These are phyloP conservation scores for Dolichoris vasculosae DNA, from an alignment of 1,140 invertebrate species.

Conservation along the genomic window DNA sequence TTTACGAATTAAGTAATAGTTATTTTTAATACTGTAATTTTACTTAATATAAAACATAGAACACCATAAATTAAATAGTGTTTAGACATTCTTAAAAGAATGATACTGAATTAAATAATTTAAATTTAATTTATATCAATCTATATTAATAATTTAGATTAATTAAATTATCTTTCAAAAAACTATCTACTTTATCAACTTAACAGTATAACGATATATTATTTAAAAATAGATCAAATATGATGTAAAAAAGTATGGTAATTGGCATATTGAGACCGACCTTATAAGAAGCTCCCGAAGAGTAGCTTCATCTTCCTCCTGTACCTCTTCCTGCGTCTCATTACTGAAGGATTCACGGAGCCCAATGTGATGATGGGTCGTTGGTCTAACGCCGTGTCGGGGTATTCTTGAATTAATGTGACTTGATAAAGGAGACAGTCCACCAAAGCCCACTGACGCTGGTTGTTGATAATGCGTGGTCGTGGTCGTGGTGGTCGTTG, in stretches of 20 bases:
- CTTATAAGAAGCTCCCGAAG: slow-evolving; percentile 90
- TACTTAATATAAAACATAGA: too few species aligned
- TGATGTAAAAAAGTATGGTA: background rate
- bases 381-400: slow-evolving; percentile 61
- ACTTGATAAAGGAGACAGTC: slow-evolving; percentile 37
- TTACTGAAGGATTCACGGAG: slow-evolving; percentile 72
- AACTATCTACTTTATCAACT: too few species aligned
- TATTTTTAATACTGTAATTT: too few species aligned
- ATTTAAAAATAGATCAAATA: too few species aligned
- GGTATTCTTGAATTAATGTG: slow-evolving; percentile 52
- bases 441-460: background rate
- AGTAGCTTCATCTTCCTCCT: slow-evolving; percentile 88
- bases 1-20: too few species aligned
- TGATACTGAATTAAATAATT: too few species aligned
- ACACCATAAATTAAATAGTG: too few species aligned
- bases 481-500: slow-evolving; percentile 66
- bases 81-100: too few species aligned
- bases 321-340: slow-evolving; percentile 77
- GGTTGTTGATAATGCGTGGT: slow-evolving; percentile 63
- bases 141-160: too few species aligned
- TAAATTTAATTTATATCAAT: too few species aligned
- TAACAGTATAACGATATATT: too few species aligned
- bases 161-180: too few species aligned
- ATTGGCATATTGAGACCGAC: slow-evolving; percentile 74
- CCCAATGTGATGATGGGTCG: slow-evolving; percentile 64